phyloP scores from a whole-genome alignment of 2,797 vertebrate genomes.

The Phrynocephalus vlangalii region DNA sequence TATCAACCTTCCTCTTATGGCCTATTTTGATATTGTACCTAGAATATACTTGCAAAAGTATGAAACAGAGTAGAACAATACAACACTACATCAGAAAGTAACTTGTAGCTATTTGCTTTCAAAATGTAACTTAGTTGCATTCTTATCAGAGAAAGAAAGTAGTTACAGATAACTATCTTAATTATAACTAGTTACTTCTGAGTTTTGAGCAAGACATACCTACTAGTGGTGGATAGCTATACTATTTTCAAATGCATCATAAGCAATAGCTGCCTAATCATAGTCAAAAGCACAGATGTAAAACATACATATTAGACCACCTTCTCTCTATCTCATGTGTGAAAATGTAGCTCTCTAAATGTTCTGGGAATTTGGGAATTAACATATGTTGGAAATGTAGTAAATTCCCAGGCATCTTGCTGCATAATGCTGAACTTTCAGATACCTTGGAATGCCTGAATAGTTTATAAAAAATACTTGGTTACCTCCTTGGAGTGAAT shows the following conservation, averaged over 20 bases:
- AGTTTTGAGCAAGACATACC: no score
- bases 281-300: background rate
- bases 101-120: no score
- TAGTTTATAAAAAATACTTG: background rate
- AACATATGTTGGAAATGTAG: background rate
- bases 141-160: no score
- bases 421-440: background rate
- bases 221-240: background rate
- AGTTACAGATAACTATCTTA: no score
- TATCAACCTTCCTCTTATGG: no score
- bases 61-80: no score
- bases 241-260: background rate
- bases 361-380: background rate
- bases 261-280: background rate
- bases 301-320: slow-evolving; percentile 1
- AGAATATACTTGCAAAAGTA: no score
- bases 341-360: background rate
- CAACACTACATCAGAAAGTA: no score
- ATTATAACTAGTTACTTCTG: no score
- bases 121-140: no score
- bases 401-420: background rate
- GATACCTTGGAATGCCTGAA: background rate
- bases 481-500: background rate
- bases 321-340: background rate
- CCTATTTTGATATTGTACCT: no score